A percentile compares a stretch with the other conserved stretches of the same genome.
Conservation (phyloP, 2,797 vertebrate species). For the Argentina silus region DNA sequence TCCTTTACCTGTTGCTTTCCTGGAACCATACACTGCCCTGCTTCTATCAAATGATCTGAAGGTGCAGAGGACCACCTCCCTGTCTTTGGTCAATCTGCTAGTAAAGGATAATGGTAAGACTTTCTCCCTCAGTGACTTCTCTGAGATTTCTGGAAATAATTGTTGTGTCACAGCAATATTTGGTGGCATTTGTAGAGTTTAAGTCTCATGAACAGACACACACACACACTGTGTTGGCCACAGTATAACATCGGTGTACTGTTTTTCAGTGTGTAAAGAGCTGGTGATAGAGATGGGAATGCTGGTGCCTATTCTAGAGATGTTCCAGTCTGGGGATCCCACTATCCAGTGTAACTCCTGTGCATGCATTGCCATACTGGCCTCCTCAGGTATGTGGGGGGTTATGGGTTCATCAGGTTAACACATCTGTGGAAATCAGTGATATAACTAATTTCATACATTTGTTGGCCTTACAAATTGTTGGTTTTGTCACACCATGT, state of each 20-base stretch:
- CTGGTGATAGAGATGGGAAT: conserved; percentile 79
- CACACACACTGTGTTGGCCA: neutral
- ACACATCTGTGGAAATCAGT: too few relatives aligned
- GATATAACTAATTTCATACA: too few relatives aligned
- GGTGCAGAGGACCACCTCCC: conserved; percentile 78
- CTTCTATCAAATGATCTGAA: conserved; percentile 77
- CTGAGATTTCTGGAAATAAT: too few relatives aligned
- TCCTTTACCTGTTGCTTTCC: conserved; percentile 69
- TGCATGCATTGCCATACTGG: conserved; percentile 78
- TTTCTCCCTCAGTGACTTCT: neutral
- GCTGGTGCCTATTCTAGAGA: conserved; percentile 80
- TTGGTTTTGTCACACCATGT: too few relatives aligned
- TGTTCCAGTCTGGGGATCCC: conserved; percentile 79
- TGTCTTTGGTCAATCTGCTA: conserved; percentile 80
- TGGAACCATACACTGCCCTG: conserved; percentile 74
- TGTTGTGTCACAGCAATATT: too few relatives aligned
- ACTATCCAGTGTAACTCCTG: conserved; percentile 81
- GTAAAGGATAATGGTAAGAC: conserved; percentile 77
- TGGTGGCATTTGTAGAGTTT: neutral
- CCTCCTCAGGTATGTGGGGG: conserved; percentile 76
- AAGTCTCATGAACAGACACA: neutral
- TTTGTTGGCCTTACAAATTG: too few relatives aligned
- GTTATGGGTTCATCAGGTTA: too few relatives aligned
- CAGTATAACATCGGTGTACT: neutral
- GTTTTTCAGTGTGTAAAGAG: conserved; percentile 73